A percentile compares a stretch with the other conserved stretches of the same genome.
Conservation (phyloP, 2,797 vertebrate genomes). For the Sebastes steindachneri region DNA sequence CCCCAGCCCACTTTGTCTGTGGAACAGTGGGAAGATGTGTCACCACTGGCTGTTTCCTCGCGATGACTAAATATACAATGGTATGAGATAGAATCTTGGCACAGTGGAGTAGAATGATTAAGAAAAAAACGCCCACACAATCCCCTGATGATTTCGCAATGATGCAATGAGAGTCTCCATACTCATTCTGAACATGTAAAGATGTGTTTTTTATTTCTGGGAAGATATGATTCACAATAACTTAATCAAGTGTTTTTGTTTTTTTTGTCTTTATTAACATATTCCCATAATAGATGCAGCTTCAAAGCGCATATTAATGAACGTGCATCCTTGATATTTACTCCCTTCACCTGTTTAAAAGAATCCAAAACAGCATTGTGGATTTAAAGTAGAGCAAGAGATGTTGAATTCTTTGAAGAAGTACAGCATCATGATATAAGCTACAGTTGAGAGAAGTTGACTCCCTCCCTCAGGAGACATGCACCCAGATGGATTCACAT, state of each 20-base stretch:
- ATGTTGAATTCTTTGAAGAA: conserved; percentile 20
- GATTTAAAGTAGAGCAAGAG: conserved; percentile 14
- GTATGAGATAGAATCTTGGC: conserved; percentile 75
- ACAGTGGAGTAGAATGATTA: conserved; percentile 68
- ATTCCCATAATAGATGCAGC: conserved; percentile 35
- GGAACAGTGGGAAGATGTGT: conserved; percentile 65
- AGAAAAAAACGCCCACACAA: conserved; percentile 59
- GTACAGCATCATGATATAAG: conserved; percentile 28
- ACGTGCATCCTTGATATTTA: conserved; percentile 17
- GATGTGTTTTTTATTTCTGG: conserved; percentile 40
- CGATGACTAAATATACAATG: conserved; percentile 71
- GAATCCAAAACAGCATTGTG: conserved; percentile 3
- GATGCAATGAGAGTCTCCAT: conserved; percentile 55
- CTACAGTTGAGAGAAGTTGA: conserved; percentile 51
- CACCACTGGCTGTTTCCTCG: conserved; percentile 57
- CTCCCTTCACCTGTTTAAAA: conserved; percentile 20
- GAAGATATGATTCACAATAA: conserved; percentile 59
- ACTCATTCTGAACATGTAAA: conserved; percentile 55
- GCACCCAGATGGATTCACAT: conserved; percentile 65
- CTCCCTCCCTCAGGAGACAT: conserved; percentile 54
- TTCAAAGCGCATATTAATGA: conserved; percentile 38
- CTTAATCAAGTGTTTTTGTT: conserved; percentile 29
- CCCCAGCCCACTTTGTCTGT: conserved; percentile 57
- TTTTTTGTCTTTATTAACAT: conserved; percentile 52
- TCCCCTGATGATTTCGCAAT: conserved; percentile 62